These are phyloP conservation scores for Homarus americanus DNA, from an alignment of 1,140 invertebrate species.

Conservation along the genomic window DNA sequence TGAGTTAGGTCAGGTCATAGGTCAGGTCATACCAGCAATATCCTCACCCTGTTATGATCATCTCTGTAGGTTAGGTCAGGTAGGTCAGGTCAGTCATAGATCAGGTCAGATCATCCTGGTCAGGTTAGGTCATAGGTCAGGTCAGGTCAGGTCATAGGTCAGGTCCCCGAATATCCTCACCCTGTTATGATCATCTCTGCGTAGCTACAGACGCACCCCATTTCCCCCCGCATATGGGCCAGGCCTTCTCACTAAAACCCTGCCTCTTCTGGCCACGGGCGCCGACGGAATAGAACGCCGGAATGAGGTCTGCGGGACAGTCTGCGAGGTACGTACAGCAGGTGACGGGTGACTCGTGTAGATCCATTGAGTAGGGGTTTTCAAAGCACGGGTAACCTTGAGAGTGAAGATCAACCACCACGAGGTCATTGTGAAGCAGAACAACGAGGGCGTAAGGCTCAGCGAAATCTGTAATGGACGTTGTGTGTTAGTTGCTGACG, in stretches of 20 bases:
- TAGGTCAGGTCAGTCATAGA: too few relatives aligned
- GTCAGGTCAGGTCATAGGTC: too few relatives aligned
- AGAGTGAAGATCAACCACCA: constrained; percentile 96
- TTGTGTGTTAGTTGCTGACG: too few relatives aligned
- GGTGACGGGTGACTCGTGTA: constrained; percentile 83
- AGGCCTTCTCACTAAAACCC: constrained; percentile 96
- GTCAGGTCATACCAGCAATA: constrained; percentile 97
- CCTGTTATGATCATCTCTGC: constrained; percentile 98
- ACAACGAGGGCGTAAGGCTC: constrained; percentile 99
- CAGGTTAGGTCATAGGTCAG: too few relatives aligned
- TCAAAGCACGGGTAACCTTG: constrained; percentile 98
- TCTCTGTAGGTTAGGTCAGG: too few relatives aligned
- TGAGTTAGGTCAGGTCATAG: constrained; percentile 91
- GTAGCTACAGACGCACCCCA: constrained; percentile 96
- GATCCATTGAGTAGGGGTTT: constrained; percentile 99
- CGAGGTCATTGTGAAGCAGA: constrained; percentile 97
- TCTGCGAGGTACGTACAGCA: constrained; percentile 97
- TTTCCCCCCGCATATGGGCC: constrained; percentile 95
- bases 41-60: constrained; percentile 88
- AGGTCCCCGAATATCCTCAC: constrained; percentile 82
- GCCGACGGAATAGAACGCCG: constrained; percentile 94
- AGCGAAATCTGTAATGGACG: constrained; percentile 92
- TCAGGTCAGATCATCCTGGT: too few relatives aligned
- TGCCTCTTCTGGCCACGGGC: constrained; percentile 84
- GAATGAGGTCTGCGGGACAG: constrained; percentile 97